These are phyloP conservation scores for Hippocampus zosterae DNA, from an alignment of 2,113 vertebrate species.

Conservation along the genomic window DNA sequence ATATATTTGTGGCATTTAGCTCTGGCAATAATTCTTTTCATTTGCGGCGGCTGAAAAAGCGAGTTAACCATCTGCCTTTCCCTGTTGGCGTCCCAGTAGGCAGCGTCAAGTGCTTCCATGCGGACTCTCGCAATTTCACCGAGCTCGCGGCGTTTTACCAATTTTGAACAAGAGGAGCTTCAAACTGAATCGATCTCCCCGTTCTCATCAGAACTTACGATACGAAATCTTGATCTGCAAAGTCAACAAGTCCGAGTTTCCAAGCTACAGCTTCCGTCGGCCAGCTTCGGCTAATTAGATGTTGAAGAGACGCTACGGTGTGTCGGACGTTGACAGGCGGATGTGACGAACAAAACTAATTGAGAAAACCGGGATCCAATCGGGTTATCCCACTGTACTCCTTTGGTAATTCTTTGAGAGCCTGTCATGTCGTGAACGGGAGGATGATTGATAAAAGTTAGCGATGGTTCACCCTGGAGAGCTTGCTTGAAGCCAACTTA, in stretches of 20 bases:
- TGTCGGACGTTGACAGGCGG: slow-evolving; percentile 15
- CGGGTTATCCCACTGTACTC: not conserved
- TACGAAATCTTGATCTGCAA: not conserved
- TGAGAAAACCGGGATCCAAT: not conserved
- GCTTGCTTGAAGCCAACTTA: too few relatives aligned
- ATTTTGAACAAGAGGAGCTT: too few relatives aligned
- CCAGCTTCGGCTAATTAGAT: slow-evolving; percentile 32
- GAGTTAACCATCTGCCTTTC: not conserved
- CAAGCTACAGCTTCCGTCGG: slow-evolving; percentile 22
- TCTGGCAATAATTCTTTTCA: not conserved
- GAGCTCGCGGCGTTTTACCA: too few relatives aligned
- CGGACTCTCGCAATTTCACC: not conserved
- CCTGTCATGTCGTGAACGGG: not conserved
- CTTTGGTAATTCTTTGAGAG: slow-evolving; percentile 2
- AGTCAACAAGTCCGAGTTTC: slow-evolving; percentile 21
- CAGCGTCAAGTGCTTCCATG: not conserved
- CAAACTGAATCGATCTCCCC: too few relatives aligned
- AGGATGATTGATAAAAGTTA: not conserved
- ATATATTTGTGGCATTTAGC: not conserved
- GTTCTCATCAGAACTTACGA: not conserved
- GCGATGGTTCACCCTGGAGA: not conserved
- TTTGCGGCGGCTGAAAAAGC: not conserved
- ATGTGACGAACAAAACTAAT: slow-evolving; percentile 14
- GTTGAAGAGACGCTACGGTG: slow-evolving; percentile 22
- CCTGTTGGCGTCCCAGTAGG: not conserved